Conservation (phyloP, 2,888 invertebrate species). For the Galerucella calmariensis region DNA sequence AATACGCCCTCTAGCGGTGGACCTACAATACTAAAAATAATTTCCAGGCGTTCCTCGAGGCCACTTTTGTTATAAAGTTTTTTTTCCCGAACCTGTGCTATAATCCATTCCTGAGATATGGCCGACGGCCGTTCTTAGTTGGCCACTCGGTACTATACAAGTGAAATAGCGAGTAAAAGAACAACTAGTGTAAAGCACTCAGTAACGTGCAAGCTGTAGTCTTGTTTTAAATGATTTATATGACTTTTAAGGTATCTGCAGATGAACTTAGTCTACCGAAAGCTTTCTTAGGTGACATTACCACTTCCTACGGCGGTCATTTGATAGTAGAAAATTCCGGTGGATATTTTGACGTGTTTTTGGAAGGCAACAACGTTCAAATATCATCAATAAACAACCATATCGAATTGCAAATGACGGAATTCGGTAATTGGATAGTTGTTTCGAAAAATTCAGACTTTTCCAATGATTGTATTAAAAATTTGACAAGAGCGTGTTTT, state of each 20-base stretch:
- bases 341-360: slow-evolving; percentile 73
- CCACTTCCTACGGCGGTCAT: slow-evolving; percentile 91
- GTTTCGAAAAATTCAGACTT: slow-evolving; percentile 50
- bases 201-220: no score
- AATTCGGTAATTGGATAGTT: slow-evolving; percentile 77
- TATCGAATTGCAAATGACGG: slow-evolving; percentile 73
- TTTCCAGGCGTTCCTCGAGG: no score
- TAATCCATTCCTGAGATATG: no score
- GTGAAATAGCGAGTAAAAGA: no score
- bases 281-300: slow-evolving; percentile 86
- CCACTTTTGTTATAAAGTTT: no score
- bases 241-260: slow-evolving; percentile 27
- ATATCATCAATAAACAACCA: slow-evolving; percentile 46
- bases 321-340: slow-evolving; percentile 80
- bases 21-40: no score
- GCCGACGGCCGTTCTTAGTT: no score
- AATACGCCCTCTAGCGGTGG: no score
- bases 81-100: no score
- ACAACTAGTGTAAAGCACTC: no score
- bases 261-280: slow-evolving; percentile 70
- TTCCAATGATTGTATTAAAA: slow-evolving; percentile 63
- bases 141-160: no score
- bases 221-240: neutral
- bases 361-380: slow-evolving; percentile 77
- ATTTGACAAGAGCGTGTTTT: slow-evolving; percentile 79